These are phyloP conservation scores for Porites australiensis DNA, from an alignment of 64 coral and sea anemone genomes.

Conservation along the genomic window DNA sequence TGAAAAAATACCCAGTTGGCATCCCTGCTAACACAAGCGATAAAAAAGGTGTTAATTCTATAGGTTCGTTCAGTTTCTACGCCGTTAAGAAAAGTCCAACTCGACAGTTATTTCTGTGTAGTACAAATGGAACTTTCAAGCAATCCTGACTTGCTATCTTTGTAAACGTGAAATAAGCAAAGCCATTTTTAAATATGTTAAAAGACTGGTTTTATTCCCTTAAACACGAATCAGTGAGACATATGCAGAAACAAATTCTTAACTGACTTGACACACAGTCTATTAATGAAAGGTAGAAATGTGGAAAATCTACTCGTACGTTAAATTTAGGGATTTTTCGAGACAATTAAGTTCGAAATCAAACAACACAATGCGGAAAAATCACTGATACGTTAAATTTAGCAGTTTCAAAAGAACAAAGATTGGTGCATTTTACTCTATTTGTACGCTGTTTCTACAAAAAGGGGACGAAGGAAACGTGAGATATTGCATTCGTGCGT, in stretches of 20 bases:
- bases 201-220: not conserved
- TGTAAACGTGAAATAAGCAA: not conserved
- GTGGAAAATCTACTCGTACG: not conserved
- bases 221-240: not conserved
- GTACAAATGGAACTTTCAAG: not conserved
- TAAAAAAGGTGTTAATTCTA: slow-evolving; percentile 34
- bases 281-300: not conserved
- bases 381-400: not conserved
- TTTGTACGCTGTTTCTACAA: not conserved
- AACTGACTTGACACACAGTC: not conserved
- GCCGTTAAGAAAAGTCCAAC: not conserved
- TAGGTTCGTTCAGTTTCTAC: not conserved
- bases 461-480: not conserved
- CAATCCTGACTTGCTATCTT: not conserved
- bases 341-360: not conserved
- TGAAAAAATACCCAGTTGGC: not conserved
- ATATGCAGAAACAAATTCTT: not conserved
- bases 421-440: not conserved
- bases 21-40: not conserved
- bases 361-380: not conserved
- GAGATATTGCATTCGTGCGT: not conserved
- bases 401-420: not conserved
- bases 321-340: slow-evolving; percentile 19
- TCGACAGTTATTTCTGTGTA: not conserved
- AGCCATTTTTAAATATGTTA: not conserved